phyloP scores from a whole-genome alignment of 2,113 vertebrate species.

The Carassius auratus region DNA sequence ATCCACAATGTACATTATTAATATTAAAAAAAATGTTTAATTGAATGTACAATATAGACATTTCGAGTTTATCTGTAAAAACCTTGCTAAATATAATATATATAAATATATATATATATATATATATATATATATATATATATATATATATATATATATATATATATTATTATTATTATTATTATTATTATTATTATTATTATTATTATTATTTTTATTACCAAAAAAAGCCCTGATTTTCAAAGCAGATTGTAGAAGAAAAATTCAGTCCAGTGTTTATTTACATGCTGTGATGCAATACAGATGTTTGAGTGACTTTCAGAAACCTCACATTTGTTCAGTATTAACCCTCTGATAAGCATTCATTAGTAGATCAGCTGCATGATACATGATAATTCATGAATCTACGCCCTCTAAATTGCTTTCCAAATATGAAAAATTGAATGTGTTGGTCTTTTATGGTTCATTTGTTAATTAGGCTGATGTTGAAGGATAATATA shows the following conservation, averaged over 20 bases:
- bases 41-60: no score
- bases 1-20: no score
- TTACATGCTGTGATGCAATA: neutral
- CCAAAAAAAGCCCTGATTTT: neutral
- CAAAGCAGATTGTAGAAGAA: neutral
- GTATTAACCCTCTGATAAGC: neutral
- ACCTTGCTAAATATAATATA: no score
- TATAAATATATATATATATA: no score
- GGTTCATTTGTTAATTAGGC: conserved; percentile 4
- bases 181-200: no score
- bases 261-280: neutral
- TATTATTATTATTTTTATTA: no score
- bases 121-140: no score
- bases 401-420: neutral
- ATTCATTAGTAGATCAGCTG: neutral
- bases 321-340: neutral
- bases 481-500: neutral
- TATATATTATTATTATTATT: no score
- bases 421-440: neutral
- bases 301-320: neutral
- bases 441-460: neutral
- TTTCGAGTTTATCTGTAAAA: no score
- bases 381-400: neutral
- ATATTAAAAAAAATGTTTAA: no score
- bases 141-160: no score